These are phyloP conservation scores for Cataglyphis livida DNA, from an alignment of 2,888 invertebrate species.

Conservation along the genomic window DNA sequence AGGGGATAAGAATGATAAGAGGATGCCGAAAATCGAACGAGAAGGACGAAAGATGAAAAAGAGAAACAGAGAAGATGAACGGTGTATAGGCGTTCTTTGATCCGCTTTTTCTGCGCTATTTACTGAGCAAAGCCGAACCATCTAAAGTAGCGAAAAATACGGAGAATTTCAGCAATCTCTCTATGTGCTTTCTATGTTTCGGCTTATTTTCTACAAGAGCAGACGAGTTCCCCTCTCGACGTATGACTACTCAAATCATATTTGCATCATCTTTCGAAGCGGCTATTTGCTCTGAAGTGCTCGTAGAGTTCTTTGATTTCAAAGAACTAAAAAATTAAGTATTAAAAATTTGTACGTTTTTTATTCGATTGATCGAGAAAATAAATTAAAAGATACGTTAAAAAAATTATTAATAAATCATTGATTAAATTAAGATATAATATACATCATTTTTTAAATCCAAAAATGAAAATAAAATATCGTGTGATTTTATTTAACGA, in stretches of 20 bases:
- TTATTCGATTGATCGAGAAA: neutral
- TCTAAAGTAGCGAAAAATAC: conserved; percentile 48
- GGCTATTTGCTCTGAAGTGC: neutral
- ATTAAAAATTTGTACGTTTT: neutral
- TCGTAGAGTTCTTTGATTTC: conserved; percentile 6
- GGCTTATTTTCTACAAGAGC: conserved; percentile 38
- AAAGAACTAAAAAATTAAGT: neutral
- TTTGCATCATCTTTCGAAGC: conserved; percentile 3
- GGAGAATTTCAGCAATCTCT: conserved; percentile 42
- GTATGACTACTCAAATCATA: conserved; percentile 23
- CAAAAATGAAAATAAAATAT: neutral
- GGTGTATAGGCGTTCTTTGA: conserved; percentile 61
- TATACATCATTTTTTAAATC: neutral
- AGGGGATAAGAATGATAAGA: conserved; percentile 32
- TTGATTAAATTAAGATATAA: neutral
- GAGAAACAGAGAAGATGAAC: neutral
- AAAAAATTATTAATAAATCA: neutral
- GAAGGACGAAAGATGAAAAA: conserved; percentile 7
- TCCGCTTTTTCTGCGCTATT: conserved; percentile 59
- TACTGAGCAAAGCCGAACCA: conserved; percentile 43
- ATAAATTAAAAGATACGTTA: neutral
- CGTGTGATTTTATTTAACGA: neutral
- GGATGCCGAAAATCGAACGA: conserved; percentile 33
- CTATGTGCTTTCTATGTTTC: conserved; percentile 19
- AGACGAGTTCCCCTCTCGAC: conserved; percentile 13